Percentiles rank a stretch among this genome's conserved stretches.
These are phyloP conservation scores for Lycocerus yunnanus DNA, from an alignment of 2,888 invertebrate species.

Conservation along the genomic window DNA sequence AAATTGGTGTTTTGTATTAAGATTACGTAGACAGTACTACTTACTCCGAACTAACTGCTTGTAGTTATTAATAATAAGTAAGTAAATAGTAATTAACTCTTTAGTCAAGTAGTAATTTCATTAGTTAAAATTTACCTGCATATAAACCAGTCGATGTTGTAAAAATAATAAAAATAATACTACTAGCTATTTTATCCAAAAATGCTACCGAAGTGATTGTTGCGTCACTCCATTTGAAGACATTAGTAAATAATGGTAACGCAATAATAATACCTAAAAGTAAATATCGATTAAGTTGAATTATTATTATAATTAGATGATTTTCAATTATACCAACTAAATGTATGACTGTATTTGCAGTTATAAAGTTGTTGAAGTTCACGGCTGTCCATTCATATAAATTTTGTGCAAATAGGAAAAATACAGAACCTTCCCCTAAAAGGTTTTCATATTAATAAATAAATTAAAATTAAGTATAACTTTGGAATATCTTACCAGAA, in stretches of 20 bases:
- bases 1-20: no score
- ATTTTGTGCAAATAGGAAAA: conserved; percentile 63
- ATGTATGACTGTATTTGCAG: conserved; percentile 62
- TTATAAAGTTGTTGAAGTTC: conserved; percentile 63
- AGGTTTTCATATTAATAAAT: conserved; percentile 26
- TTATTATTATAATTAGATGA: not conserved
- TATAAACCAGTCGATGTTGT: conserved; percentile 48
- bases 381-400: conserved; percentile 64
- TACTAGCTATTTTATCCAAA: conserved; percentile 52
- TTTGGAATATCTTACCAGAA: conserved; percentile 37
- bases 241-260: conserved; percentile 46
- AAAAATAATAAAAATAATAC: conserved; percentile 51
- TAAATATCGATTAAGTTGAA: conserved; percentile 11
- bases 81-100: no score
- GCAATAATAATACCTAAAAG: conserved; percentile 28
- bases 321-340: conserved; percentile 55
- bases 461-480: not conserved
- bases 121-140: conserved; percentile 44
- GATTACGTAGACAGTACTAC: no score
- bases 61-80: no score
- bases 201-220: conserved; percentile 51
- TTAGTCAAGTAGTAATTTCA: no score
- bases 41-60: no score
- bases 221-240: conserved; percentile 50
- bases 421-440: conserved; percentile 64